Evolutionary conservation across 2,113 vertebrate genomes (phyloP), one percentile per base, ranked within the genome.

Genomic region (Nipponia nippon): DNA sequence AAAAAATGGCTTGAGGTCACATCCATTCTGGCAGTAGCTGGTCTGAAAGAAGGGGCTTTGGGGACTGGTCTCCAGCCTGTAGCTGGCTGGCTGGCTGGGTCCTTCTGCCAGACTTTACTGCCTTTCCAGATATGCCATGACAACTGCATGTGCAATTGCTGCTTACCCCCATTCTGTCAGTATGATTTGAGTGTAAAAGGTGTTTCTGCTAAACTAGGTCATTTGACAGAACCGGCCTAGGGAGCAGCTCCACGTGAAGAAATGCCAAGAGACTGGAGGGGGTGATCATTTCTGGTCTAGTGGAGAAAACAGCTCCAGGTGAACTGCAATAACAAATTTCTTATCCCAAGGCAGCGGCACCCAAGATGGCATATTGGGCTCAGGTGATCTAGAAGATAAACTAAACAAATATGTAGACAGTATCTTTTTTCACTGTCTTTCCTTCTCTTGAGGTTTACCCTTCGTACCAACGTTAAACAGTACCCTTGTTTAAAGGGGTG

Each of bases 111-210:
- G 38, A 67, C 7, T 84, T 87, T 34, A 40, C 22, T 61, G 21
- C 16, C 21, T 36, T 86, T 80, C 26, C 42, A 70, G 20, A 62
- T 65, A 58, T 17, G 34, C 42, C 76, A 86, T 53, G 21, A 69
- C 36, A 90, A 53, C 32, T n/a, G 27, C 1, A 0, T 7, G 3
- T 49, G 26, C 62, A 73, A 92, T 58, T 93, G 83, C 79, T 90
- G 13, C 58, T 88, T 90, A 89, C 12, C 32, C 83, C 53, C 36
- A 90, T 92, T 96, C 79, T 94, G 89, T 87, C 96, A 95, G 9
- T 58, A 67, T 73, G 21, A 77, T 92, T 80, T 83, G 62, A 90
- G 63, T 46, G 72, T 46, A 86, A 86, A 92, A 92, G 53, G 50
- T 86, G 29, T 81, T 90, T 90, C 67, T 73, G 49, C 40, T 70